Evolutionary conservation across 2,113 vertebrate species (phyloP).

Genomic region (Odocoileus hemionus): DNA sequence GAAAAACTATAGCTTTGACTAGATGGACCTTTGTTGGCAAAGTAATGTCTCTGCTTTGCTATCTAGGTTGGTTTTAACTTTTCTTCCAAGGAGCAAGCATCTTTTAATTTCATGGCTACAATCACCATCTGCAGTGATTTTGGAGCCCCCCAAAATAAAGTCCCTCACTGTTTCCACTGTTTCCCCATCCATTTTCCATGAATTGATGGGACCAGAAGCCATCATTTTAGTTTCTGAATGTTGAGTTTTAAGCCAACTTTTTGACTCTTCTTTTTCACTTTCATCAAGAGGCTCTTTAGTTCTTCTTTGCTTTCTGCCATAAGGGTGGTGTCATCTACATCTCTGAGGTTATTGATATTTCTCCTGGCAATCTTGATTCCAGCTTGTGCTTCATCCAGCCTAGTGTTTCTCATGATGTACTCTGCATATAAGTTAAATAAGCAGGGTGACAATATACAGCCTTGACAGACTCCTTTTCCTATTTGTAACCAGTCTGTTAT

Average conservation of each 20-base stretch:
- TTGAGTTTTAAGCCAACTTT: neutral
- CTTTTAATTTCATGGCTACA: neutral
- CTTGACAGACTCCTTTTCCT: neutral
- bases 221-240: neutral
- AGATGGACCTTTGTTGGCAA: neutral
- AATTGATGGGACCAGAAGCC: neutral
- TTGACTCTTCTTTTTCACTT: neutral
- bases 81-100: neutral
- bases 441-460: neutral
- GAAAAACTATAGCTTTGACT: neutral
- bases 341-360: neutral
- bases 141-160: neutral
- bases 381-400: neutral
- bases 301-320: neutral
- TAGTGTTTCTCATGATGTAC: neutral
- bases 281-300: neutral
- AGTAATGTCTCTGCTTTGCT: neutral
- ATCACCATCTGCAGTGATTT: neutral
- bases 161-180: neutral
- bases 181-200: neutral
- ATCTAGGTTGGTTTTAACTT: neutral
- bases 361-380: neutral
- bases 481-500: neutral
- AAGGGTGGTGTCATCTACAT: neutral
- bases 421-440: neutral